These are phyloP conservation scores for Myiozetetes cayanensis DNA, from an alignment of 2,113 vertebrate genomes.

Conservation along the genomic window DNA sequence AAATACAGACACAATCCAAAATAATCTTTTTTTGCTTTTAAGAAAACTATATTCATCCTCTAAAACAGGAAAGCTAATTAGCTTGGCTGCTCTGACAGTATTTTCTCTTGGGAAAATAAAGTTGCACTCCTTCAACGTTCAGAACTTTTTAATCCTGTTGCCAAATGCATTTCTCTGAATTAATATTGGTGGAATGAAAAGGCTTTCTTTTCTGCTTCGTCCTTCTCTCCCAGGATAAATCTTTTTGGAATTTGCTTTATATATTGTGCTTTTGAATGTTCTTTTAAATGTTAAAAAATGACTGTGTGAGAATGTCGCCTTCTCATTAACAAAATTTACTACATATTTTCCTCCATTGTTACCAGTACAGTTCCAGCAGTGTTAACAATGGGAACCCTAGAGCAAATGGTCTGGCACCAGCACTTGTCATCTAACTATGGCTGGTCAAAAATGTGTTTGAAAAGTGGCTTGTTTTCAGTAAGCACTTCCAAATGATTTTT, in stretches of 20 bases:
- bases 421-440: constrained; percentile 47
- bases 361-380: constrained; percentile 41
- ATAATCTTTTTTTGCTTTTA: neutral
- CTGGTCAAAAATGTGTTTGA: constrained; percentile 51
- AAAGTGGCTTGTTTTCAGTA: constrained; percentile 27
- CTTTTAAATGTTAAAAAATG: constrained; percentile 55
- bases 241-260: constrained; percentile 52
- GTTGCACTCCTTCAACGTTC: neutral
- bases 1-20: neutral
- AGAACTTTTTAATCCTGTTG: constrained; percentile 21
- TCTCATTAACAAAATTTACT: constrained; percentile 58
- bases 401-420: constrained; percentile 67
- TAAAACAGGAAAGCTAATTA: constrained; percentile 20
- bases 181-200: constrained; percentile 40
- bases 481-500: constrained; percentile 18
- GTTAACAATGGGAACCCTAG: constrained; percentile 65
- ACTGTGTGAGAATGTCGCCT: constrained; percentile 48
- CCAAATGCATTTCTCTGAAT: constrained; percentile 28
- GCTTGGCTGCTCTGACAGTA: neutral
- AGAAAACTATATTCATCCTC: neutral
- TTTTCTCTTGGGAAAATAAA: constrained; percentile 11
- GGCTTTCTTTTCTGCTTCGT: constrained; percentile 39
- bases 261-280: constrained; percentile 55
- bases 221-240: constrained; percentile 47
- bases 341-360: constrained; percentile 66